Base-by-base conservation (phyloP, 2,113 vertebrate genomes). In the Periophthalmus modestus region DNA sequence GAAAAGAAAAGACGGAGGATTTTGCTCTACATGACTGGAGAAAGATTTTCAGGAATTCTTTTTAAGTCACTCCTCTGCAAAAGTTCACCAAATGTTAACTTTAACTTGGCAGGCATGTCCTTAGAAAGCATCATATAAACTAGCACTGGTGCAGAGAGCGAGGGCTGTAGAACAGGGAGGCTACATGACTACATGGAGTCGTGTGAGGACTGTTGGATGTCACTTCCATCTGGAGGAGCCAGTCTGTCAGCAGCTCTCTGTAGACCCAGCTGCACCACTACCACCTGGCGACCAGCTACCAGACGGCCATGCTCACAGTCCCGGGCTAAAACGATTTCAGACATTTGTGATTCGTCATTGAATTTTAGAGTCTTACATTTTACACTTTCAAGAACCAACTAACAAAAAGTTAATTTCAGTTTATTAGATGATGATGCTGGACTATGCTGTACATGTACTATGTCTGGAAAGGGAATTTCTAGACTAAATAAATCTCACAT, bases 221-320 rank as follows among this genome's bases (percentile, higher is more conserved):
- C 73, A 71, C 68, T 67, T 85, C 84, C 86, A 85, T 88, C 79
- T 87, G 86, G 84, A 83, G 71, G 72, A 72, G 81, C 67, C 84
- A 79, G 79, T 54, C 84, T 79, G 77, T 84, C 71, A 75, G 71
- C 68, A 66, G 70, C 74, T 68, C 80, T 85, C 69, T 50, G 57
- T 34, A 76, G 81, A 83, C 79, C 72, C 59, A 33, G 12, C 47
- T 69, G 36, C 69, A 77, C 75, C 82, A 77, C 67, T 72, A 74
- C 76, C 84, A 80, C 86, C 82, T 85, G 82, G 73, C 73, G 74
- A 68, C 71, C 75, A 68, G 71, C 69, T 2, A 80, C 62, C 74
- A 62, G 68, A 73, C 67, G 80, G 59, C 28, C 79, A 10, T 77
- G 50, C 65, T 77, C 50, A 23, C 69, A 68, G 39, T 66, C 73